A percentile compares a stretch with the other conserved stretches of the same genome.
phyloP scores from a whole-genome alignment of 2,797 vertebrate species.

The Sebastes baramenuke region DNA sequence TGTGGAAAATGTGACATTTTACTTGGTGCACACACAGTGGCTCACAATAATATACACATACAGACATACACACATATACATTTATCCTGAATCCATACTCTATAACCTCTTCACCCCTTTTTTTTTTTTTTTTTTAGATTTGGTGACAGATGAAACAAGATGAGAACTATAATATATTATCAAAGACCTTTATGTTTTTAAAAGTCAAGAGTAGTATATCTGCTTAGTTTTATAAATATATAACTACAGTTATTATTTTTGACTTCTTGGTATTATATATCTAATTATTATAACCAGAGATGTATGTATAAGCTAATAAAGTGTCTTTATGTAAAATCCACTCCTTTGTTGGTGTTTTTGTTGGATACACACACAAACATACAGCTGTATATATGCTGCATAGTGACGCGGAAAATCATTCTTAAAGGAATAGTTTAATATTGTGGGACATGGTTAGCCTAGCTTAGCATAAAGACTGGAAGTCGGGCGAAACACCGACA shows the following conservation, averaged over 20 bases:
- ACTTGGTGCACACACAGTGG: slow-evolving; percentile 18
- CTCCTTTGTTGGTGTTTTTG: background rate
- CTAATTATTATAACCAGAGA: slow-evolving; percentile 78
- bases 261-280: slow-evolving; percentile 79
- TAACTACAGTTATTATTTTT: slow-evolving; percentile 82
- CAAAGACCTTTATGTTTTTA: slow-evolving; percentile 78
- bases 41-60: slow-evolving; percentile 20
- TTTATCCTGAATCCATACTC: slow-evolving; percentile 54
- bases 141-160: slow-evolving; percentile 67
- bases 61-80: slow-evolving; percentile 35
- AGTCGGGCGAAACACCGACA: background rate
- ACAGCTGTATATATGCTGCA: background rate
- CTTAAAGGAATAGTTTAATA: background rate
- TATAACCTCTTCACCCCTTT: slow-evolving; percentile 69
- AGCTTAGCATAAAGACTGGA: background rate
- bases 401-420: background rate
- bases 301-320: slow-evolving; percentile 83
- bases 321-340: slow-evolving; percentile 77
- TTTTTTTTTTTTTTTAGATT: slow-evolving; percentile 69
- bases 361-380: background rate
- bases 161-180: slow-evolving; percentile 66
- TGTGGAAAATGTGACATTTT: slow-evolving; percentile 15
- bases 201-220: slow-evolving; percentile 80
- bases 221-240: slow-evolving; percentile 84
- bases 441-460: background rate